Evolutionary conservation across 2,797 vertebrate species (phyloP).

Genomic region (Lagocephalus sceleratus): DNA sequence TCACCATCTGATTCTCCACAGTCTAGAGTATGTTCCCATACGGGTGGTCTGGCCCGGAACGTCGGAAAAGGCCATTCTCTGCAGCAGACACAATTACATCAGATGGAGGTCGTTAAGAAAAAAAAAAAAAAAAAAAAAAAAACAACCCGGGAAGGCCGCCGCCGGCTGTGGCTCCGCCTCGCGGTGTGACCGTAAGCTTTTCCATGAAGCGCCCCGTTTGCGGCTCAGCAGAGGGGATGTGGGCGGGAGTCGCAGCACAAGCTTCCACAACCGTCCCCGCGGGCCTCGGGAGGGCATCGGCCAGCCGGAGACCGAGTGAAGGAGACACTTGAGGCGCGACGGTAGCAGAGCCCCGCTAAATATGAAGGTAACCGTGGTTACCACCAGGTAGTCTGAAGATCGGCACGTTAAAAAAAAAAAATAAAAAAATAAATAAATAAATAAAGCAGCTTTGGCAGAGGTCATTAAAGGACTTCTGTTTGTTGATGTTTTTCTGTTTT

Average conservation of each 20-base stretch:
- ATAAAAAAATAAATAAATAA: too few species aligned
- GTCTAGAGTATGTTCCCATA: too few species aligned
- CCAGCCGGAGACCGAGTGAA: conserved; percentile 7
- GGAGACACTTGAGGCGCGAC: background rate
- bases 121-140: too few species aligned
- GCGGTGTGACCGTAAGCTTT: conserved; percentile 32
- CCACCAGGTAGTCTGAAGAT: background rate
- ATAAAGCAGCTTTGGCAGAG: background rate
- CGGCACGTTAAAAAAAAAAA: background rate
- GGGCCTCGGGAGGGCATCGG: conserved; percentile 11
- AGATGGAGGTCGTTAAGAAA: background rate
- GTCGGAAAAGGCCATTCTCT: too few species aligned
- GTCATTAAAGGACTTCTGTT: background rate
- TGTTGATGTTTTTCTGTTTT: too few species aligned
- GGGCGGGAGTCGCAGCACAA: conserved; percentile 41
- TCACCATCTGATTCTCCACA: too few species aligned
- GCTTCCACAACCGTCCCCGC: conserved; percentile 37
- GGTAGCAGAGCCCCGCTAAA: conserved; percentile 1
- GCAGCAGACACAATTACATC: background rate
- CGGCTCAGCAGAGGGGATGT: conserved; percentile 58
- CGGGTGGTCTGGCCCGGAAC: too few species aligned
- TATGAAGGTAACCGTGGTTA: conserved; percentile 4
- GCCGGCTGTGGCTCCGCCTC: conserved; percentile 26
- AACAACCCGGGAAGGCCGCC: conserved; percentile 1
- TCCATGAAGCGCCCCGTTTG: conserved; percentile 38